phyloP scores from a whole-genome alignment of 2,888 invertebrate species.

The Pilophorus perplexus region DNA sequence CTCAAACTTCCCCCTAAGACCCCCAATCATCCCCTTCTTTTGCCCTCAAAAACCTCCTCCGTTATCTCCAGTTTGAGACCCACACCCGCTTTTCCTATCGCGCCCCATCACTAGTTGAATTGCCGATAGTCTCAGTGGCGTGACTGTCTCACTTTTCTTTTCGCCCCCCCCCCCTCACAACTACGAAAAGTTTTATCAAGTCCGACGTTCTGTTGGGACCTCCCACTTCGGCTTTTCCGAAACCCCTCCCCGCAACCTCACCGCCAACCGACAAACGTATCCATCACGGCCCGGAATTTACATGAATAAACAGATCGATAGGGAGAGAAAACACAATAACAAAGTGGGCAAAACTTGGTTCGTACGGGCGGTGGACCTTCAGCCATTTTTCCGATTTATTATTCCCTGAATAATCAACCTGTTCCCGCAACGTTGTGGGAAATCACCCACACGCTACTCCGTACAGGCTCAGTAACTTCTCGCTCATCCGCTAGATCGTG shows the following conservation, averaged over 20 bases:
- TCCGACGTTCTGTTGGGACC: background rate
- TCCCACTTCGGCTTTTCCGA: background rate
- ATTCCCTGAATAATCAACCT: too few relatives aligned
- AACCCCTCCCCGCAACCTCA: background rate
- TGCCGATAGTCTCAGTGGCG: conserved; percentile 30
- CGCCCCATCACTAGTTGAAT: conserved; percentile 27
- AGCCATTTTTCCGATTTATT: too few relatives aligned
- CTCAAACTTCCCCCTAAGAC: background rate
- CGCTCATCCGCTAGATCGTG: too few relatives aligned
- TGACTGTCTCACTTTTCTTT: conserved; percentile 34
- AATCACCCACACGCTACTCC: too few relatives aligned
- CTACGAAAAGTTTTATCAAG: conserved; percentile 14
- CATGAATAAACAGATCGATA: background rate
- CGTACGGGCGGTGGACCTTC: too few relatives aligned
- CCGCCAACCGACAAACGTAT: background rate
- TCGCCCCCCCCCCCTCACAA: background rate
- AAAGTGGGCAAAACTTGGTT: too few relatives aligned
- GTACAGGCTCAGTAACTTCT: too few relatives aligned
- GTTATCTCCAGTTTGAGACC: background rate
- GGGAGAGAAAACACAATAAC: background rate
- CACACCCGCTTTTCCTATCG: conserved; percentile 1
- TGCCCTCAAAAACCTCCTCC: conserved; percentile 1
- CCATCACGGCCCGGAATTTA: conserved; percentile 2
- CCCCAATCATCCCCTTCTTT: background rate
- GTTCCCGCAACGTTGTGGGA: too few relatives aligned